These are phyloP conservation scores for Microplitis manilae DNA, from an alignment of 2,888 invertebrate genomes.

Conservation along the genomic window DNA sequence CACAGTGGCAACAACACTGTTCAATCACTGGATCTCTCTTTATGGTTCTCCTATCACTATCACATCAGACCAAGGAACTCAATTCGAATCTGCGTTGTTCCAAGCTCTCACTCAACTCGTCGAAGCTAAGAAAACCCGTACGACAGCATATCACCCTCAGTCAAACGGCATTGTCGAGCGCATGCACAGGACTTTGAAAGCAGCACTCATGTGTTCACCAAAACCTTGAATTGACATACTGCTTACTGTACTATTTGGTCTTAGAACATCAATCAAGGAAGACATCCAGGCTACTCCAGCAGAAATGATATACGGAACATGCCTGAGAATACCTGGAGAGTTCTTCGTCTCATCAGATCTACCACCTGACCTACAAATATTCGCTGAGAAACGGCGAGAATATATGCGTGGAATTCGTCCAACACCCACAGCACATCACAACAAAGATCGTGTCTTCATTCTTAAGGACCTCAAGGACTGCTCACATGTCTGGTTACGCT, in stretches of 20 bases:
- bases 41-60: slow-evolving; percentile 58
- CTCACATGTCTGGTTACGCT: slow-evolving; percentile 40
- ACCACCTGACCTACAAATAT: slow-evolving; percentile 43
- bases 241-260: slow-evolving; percentile 61
- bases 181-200: slow-evolving; percentile 67
- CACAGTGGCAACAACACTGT: slow-evolving; percentile 51
- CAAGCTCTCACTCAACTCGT: slow-evolving; percentile 43
- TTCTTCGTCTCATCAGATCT: slow-evolving; percentile 45
- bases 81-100: slow-evolving; percentile 54
- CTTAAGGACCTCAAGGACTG: slow-evolving; percentile 37
- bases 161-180: slow-evolving; percentile 69
- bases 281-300: slow-evolving; percentile 48
- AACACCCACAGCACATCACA: slow-evolving; percentile 43
- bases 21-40: slow-evolving; percentile 54
- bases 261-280: slow-evolving; percentile 55
- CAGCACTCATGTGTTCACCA: slow-evolving; percentile 59
- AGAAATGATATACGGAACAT: slow-evolving; percentile 25
- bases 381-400: slow-evolving; percentile 45
- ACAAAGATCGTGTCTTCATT: slow-evolving; percentile 24
- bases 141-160: slow-evolving; percentile 62
- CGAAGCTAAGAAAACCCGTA: slow-evolving; percentile 44
- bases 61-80: slow-evolving; percentile 58
- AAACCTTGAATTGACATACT: slow-evolving; percentile 57
- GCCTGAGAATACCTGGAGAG: slow-evolving; percentile 50
- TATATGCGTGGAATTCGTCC: slow-evolving; percentile 41